Evolutionary conservation across 2,888 invertebrate genomes (phyloP), one percentile per base, ranked within the genome.

Genomic region (Euplagia quadripunctaria): DNA sequence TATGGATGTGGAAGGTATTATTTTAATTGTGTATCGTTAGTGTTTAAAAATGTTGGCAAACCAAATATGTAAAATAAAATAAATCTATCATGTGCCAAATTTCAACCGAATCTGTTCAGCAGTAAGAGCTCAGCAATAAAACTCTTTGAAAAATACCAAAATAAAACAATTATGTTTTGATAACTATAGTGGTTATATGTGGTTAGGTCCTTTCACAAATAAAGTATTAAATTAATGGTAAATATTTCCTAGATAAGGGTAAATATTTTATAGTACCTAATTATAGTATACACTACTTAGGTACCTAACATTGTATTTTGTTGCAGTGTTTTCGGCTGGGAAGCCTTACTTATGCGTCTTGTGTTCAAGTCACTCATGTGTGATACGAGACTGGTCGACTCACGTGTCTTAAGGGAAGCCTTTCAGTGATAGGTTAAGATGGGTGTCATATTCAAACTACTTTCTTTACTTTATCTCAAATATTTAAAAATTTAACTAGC

Each of bases 391-490:
- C 88, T 84, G 88, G 86, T 86, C 86, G 83, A 82, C 85, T 91
- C 86, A 87, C 89, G 84, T 89, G 86, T 89, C 90, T 88, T 80
- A 74, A 78, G 49, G 75, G 93, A 94, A 94, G 85, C 92, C 94
- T 73, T 89, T 86, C 77, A 77, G 85, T 73, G 41, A 67, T 68
- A 58, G 43, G 73, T 67, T 73, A 68, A 79, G 76, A 81, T 81
- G 75, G 81, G 86, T 88, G 80, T 86, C 85, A 82, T 77, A 80
- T 87, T 84, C 66, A 78, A 75, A 76, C 79, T 64, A 75, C 79
- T 79, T 73, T 73, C 74, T 72, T 68, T 68, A 72, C 66, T 64
- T 74, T 78, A 74, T 75, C 68, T 79, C 41, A 42, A 41, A 12
- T 58, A 20, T 20, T 43, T 49, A 42, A 41, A 12, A 68, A 20